Evolutionary conservation across 2,888 invertebrate genomes (phyloP), one percentile per base, ranked within the genome.

Genomic region (Eupithecia subfuscata): DNA sequence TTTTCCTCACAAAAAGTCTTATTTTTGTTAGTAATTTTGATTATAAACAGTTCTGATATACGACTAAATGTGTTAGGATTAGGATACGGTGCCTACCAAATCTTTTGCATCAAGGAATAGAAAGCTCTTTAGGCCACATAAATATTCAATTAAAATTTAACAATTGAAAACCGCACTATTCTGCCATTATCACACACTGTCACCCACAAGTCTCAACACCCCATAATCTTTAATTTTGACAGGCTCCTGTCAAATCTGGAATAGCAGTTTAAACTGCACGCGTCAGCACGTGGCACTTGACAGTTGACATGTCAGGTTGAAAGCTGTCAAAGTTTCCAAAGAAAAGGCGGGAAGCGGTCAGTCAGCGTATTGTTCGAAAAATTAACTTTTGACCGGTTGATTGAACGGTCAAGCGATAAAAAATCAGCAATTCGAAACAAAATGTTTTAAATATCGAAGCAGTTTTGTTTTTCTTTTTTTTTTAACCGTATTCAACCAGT

Each of bases 211-310:
- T 86, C 83, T 83, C 82, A 87, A 86, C 86, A 84, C 82, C 84
- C 84, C 82, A 82, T 82, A 80, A 84, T 80, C 77, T 78, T 79
- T 82, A 79, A 82, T 83, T 87, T 90, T 91, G 91, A 92, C 90
- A 89, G 85, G 82, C 78, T 78, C 81, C 89, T 91, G 91, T 91
- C 92, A 91, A 90, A 82, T 78, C 76, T 72, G 76, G 77, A 78
- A 79, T 78, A 91, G 89, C 89, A 90, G 88, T 91, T 91, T 89
- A 91, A 86, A 89, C 82, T 87, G 89, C 93, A 92, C 93, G 90
- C 90, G 91, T 82, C 90, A 89, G 76, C 93, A 90, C 94, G 94
- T 93, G 94, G 73, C 89, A 82, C 77, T 84, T 87, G 89, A 91
- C 89, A 89, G 88, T 87, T 84, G 84, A 90, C 92, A 90, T 87